Percentiles rank a stretch among this genome's conserved stretches.
These are phyloP conservation scores for Tenthredo mesomela DNA, from an alignment of 2,888 invertebrate species.

Conservation along the genomic window DNA sequence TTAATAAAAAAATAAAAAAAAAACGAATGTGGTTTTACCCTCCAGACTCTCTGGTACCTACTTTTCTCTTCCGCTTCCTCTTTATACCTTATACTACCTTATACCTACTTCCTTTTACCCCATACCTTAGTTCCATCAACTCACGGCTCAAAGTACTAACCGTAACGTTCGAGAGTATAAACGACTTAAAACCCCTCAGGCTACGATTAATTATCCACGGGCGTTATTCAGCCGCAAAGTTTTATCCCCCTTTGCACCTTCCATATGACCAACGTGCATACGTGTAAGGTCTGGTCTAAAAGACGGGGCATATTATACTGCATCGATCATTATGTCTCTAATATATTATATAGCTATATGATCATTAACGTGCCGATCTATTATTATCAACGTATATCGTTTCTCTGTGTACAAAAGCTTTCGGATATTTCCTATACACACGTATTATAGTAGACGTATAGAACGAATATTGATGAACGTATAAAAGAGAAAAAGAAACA, in stretches of 20 bases:
- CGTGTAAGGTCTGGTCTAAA: background rate
- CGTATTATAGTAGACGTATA: no score
- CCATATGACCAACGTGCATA: background rate
- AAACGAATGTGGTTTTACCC: conserved; percentile 11
- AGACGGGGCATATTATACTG: background rate
- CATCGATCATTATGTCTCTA: conserved; percentile 15
- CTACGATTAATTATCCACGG: conserved; percentile 28
- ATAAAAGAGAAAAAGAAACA: no score
- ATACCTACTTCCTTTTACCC: background rate
- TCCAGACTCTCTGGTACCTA: background rate
- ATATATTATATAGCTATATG: background rate
- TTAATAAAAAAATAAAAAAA: background rate
- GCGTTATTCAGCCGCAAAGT: conserved; percentile 36
- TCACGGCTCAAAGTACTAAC: conserved; percentile 33
- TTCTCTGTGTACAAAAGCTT: background rate
- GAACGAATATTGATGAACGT: background rate
- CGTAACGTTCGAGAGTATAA: conserved; percentile 40
- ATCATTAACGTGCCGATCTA: background rate
- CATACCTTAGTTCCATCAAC: conserved; percentile 10
- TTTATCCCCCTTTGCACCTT: conserved; percentile 35
- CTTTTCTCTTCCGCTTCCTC: conserved; percentile 1
- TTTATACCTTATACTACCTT: background rate
- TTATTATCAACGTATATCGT: background rate
- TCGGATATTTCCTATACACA: background rate
- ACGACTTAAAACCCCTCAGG: conserved; percentile 31